Percentiles rank a stretch among this genome's conserved stretches.
phyloP scores from a whole-genome alignment of 2,113 vertebrate genomes.

The Vicugna pacos region DNA sequence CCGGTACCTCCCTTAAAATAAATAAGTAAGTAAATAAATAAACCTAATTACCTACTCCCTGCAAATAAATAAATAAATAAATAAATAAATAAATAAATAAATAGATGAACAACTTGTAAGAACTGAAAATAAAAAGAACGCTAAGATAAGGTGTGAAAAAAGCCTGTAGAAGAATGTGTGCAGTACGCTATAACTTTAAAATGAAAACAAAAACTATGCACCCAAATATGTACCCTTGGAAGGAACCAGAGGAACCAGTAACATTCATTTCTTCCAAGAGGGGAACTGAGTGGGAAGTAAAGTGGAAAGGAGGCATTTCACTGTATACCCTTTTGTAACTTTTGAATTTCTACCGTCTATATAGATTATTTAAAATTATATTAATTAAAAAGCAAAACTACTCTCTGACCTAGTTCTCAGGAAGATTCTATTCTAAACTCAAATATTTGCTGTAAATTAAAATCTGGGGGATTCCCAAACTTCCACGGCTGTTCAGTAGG shows the following conservation, averaged over 20 bases:
- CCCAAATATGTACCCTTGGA: not conserved
- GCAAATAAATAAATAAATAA: too few relatives aligned
- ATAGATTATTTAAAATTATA: not conserved
- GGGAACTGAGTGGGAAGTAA: not conserved
- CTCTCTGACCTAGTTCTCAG: not conserved
- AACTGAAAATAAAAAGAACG: not conserved
- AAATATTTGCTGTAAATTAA: not conserved
- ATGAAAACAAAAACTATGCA: not conserved
- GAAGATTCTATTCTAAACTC: not conserved
- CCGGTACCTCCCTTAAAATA: too few relatives aligned
- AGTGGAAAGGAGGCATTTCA: not conserved
- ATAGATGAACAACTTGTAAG: not conserved
- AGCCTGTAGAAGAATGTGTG: not conserved
- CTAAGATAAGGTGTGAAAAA: not conserved
- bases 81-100: too few relatives aligned
- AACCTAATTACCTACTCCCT: too few relatives aligned
- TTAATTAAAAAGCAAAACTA: slow-evolving; percentile 11
- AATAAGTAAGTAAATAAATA: too few relatives aligned
- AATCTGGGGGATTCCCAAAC: not conserved
- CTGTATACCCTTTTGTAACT: not conserved
- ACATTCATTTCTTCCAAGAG: not conserved
- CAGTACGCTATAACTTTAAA: not conserved
- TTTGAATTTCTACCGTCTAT: not conserved
- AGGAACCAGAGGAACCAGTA: not conserved
- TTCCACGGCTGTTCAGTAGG: not conserved